Conservation (phyloP, 1,140 invertebrate species). For the Tetraneura akinire region DNA sequence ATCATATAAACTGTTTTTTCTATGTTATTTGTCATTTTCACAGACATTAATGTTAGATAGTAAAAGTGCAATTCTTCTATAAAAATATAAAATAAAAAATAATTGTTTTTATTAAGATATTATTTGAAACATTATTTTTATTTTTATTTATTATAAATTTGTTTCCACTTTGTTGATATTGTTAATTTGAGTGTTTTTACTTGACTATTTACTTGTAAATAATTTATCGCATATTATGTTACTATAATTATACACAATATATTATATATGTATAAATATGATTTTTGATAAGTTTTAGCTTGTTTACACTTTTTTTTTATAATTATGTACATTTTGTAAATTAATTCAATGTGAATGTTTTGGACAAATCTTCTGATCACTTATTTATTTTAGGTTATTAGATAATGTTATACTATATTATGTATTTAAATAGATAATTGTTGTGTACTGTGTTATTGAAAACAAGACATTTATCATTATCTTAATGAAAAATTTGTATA, state of each 20-base stretch:
- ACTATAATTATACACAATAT: background rate
- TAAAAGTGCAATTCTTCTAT: conserved; percentile 44
- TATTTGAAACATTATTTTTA: conserved; percentile 14
- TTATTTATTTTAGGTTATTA: conserved; percentile 49
- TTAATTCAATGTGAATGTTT: conserved; percentile 31
- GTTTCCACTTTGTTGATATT: conserved; percentile 43
- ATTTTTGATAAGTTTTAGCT: conserved; percentile 12
- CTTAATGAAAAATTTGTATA: background rate
- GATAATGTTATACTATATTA: conserved; percentile 43
- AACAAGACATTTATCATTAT: conserved; percentile 28
- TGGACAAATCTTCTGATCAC: conserved; percentile 47
- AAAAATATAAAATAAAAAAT: conserved; percentile 21
- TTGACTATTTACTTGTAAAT: background rate
- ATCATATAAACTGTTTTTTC: conserved; percentile 34
- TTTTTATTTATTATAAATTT: background rate
- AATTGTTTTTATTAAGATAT: background rate
- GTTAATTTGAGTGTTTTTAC: conserved; percentile 41
- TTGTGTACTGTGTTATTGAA: conserved; percentile 35
- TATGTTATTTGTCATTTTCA: conserved; percentile 42
- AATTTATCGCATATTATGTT: background rate
- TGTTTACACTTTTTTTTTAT: conserved; percentile 39
- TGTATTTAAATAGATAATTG: conserved; percentile 46
- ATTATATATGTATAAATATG: conserved; percentile 6
- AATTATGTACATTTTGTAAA: conserved; percentile 47
- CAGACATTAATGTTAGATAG: conserved; percentile 38